Evolutionary conservation across 2,113 vertebrate genomes (phyloP), one percentile per base, ranked within the genome.

Genomic region (Panurus biarmicus): DNA sequence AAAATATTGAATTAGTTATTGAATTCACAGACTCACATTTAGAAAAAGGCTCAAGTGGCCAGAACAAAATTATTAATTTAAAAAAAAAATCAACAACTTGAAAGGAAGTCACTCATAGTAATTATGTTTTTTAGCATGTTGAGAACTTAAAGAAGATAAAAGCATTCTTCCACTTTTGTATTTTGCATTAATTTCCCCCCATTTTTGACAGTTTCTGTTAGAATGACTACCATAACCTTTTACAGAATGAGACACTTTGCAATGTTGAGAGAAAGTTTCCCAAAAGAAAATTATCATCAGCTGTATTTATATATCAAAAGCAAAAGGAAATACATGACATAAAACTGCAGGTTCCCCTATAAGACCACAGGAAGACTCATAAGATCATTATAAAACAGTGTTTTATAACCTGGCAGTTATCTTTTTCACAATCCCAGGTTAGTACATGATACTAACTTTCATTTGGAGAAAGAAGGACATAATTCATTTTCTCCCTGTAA

Each of bases 401-500:
- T 2, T 80, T 83, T 47, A 31, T 33, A 82, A 47, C 21, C 61
- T 0, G 0, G 9, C 19, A 92, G 40, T 72, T 82, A 35, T 54
- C 64, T 83, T 93, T 87, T 93, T 60, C 85, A 85, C 69, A 93
- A 74, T 93, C 72, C 66, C 78, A 85, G 54, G 64, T 71, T 85
- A 94, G 26, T 44, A 80, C 20, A 80, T 17, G 74, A 85, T 71
- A 93, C 60, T 48, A 91, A 87, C 21, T 62, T 67, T 83, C 67
- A 77, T 76, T 53, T 77, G 64, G 35, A 85, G 67, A 93, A 91
- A 79, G 38, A 3, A 93, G 66, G 42, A 62, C 83, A 50, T 38
- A 95, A 92, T 88, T 80, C 26, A 91, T 96, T 96, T 95, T 87
- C 67, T 69, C 75, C 64, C 23, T 87, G 29, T 93, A 95, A 95